These are phyloP conservation scores for Brienomyrus brachyistius DNA, from an alignment of 2,113 vertebrate species.

Conservation along the genomic window DNA sequence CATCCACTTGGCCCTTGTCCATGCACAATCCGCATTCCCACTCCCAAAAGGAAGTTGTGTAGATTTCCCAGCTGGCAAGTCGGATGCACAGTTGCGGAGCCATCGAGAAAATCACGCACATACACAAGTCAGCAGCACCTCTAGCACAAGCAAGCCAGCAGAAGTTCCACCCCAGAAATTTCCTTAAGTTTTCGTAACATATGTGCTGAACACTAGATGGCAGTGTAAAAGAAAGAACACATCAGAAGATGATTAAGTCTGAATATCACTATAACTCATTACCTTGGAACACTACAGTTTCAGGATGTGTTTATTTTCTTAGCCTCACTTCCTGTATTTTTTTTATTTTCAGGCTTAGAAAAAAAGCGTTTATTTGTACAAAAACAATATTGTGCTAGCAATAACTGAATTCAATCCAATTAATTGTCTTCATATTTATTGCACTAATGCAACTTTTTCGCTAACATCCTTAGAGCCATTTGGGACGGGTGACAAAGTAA, in stretches of 20 bases:
- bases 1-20: neutral
- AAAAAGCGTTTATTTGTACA: neutral
- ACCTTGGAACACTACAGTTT: neutral
- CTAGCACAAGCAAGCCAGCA: neutral
- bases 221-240: neutral
- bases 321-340: neutral
- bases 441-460: neutral
- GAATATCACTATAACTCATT: slow-evolving; percentile 2
- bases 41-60: neutral
- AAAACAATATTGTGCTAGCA: neutral
- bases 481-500: neutral
- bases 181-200: neutral
- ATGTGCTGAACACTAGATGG: slow-evolving; percentile 21
- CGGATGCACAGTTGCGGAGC: neutral
- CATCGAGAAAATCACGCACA: neutral
- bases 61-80: neutral
- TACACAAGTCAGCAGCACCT: neutral
- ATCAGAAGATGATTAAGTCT: neutral
- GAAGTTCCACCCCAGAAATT: neutral
- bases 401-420: neutral
- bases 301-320: neutral
- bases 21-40: neutral
- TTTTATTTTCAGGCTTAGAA: neutral
- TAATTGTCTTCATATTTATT: neutral
- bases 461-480: neutral